Percentiles rank a stretch among this genome's conserved stretches.
phyloP scores from a whole-genome alignment of 1,140 invertebrate genomes.

The Brachionus koreanus region DNA sequence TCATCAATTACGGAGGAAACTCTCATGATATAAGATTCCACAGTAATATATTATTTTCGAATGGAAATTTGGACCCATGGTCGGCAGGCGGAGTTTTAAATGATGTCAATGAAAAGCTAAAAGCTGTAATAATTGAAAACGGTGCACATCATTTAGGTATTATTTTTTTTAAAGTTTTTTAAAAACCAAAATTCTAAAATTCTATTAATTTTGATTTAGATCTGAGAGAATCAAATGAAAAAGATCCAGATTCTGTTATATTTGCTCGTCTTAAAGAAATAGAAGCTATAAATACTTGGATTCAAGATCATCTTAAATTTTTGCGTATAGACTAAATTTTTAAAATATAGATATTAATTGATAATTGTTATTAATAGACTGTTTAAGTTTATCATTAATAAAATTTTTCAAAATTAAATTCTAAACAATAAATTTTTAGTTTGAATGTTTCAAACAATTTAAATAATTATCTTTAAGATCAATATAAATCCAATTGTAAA shows the following conservation, averaged over 20 bases:
- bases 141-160: slow-evolving; percentile 77
- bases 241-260: slow-evolving; percentile 70
- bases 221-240: slow-evolving; percentile 68
- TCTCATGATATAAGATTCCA: slow-evolving; percentile 73
- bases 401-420: neutral
- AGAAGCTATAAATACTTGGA: slow-evolving; percentile 68
- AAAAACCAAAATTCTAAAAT: too few relatives aligned
- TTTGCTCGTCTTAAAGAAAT: slow-evolving; percentile 68
- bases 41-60: slow-evolving; percentile 61
- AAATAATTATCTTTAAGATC: neutral
- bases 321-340: neutral
- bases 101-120: slow-evolving; percentile 66
- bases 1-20: slow-evolving; percentile 74
- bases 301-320: slow-evolving; percentile 51
- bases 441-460: neutral
- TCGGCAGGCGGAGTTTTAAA: slow-evolving; percentile 77
- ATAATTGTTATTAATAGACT: neutral
- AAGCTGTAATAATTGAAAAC: slow-evolving; percentile 73
- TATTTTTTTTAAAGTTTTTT: too few relatives aligned
- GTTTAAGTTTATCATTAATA: neutral
- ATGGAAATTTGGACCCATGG: slow-evolving; percentile 76
- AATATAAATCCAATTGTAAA: neutral
- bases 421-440: neutral
- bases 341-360: neutral
- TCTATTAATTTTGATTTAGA: slow-evolving; percentile 61